phyloP scores from a whole-genome alignment of 1,140 invertebrate genomes.

The Lucilia cuprina region DNA sequence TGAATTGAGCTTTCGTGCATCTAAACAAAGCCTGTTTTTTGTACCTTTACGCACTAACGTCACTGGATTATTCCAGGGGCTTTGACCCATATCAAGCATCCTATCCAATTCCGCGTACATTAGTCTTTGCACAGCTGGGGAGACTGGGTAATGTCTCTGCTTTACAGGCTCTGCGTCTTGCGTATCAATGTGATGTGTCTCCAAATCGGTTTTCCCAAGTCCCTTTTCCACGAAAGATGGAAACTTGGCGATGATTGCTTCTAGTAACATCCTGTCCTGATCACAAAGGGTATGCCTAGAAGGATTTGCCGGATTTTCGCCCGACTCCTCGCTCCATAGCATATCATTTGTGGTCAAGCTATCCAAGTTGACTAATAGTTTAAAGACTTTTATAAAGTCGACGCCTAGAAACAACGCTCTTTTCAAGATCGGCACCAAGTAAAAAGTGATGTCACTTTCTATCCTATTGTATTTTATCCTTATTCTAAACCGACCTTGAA shows the following conservation, averaged over 20 bases:
- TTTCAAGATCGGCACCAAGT: not conserved
- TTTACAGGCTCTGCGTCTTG: not conserved
- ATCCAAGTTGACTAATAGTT: not conserved
- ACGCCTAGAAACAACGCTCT: not conserved
- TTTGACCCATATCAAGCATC: not conserved
- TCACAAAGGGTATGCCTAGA: not conserved
- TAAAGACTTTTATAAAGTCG: not conserved
- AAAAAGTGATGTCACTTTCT: not conserved
- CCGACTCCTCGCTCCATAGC: not conserved
- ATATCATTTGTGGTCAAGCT: not conserved
- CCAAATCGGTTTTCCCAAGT: not conserved
- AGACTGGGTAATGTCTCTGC: not conserved
- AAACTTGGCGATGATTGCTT: not conserved
- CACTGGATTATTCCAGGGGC: not conserved
- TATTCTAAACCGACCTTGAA: not conserved
- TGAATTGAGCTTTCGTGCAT: not conserved
- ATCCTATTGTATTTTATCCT: not conserved
- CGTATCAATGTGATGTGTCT: not conserved
- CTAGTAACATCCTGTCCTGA: not conserved
- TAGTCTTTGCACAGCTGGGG: not conserved
- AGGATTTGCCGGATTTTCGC: not conserved
- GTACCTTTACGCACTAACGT: not conserved
- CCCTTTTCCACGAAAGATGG: not conserved
- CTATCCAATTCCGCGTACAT: not conserved
- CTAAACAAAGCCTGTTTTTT: slow-evolving; percentile 5